Evolutionary conservation across 2,797 vertebrate species (phyloP).

Genomic region (Myripristis jacobus): DNA sequence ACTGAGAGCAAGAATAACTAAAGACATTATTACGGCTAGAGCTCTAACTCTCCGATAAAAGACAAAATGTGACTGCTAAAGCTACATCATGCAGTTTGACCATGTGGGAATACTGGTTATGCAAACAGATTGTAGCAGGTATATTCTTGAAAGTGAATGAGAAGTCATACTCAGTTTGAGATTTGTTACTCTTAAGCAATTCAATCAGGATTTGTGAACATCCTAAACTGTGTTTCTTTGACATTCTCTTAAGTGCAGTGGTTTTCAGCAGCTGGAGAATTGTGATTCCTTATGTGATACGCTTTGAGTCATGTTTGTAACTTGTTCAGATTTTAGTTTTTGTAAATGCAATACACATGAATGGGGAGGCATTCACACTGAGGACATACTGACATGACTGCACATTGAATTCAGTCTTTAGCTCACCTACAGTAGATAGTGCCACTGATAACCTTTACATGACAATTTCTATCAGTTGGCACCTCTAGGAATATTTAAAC

Average conservation of each 20-base stretch:
- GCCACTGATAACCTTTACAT: too few species aligned
- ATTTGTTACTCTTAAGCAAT: not conserved
- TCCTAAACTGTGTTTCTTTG: not conserved
- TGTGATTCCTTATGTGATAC: too few species aligned
- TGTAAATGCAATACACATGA: too few species aligned
- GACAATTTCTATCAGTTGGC: too few species aligned
- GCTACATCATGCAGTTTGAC: not conserved
- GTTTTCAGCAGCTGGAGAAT: not conserved
- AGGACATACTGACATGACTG: too few species aligned
- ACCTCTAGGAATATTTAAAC: too few species aligned
- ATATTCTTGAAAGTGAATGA: not conserved
- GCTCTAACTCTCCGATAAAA: not conserved
- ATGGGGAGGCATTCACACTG: too few species aligned
- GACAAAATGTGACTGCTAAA: not conserved
- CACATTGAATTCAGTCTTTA: too few species aligned
- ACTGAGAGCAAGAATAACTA: not conserved
- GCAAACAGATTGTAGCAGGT: slow-evolving; percentile 14
- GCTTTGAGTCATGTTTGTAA: too few species aligned
- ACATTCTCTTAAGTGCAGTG: too few species aligned
- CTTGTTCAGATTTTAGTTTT: too few species aligned
- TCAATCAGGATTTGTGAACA: not conserved
- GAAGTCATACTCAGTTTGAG: not conserved
- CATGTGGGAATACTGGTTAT: not conserved
- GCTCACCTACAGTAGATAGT: too few species aligned
- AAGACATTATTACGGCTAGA: slow-evolving; percentile 11